Percentiles rank a stretch among this genome's conserved stretches.
phyloP scores from a whole-genome alignment of 2,113 vertebrate species.

The Barnardius zonarius region DNA sequence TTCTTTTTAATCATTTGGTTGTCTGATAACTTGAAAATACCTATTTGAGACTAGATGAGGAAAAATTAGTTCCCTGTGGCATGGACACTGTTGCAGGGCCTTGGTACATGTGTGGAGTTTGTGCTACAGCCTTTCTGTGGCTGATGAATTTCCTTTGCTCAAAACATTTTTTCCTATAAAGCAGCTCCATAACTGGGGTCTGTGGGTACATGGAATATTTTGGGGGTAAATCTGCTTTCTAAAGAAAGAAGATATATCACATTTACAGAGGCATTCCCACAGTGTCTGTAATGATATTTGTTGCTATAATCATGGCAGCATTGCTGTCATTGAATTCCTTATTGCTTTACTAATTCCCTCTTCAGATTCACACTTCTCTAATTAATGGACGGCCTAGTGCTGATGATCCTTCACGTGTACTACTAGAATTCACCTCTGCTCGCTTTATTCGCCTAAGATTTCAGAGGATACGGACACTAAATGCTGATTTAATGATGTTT shows the following conservation, averaged over 20 bases:
- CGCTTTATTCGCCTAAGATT: conserved; percentile 92
- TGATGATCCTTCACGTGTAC: conserved; percentile 86
- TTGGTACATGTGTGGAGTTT: background rate
- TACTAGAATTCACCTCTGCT: conserved; percentile 93
- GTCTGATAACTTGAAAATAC: background rate
- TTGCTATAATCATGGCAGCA: background rate
- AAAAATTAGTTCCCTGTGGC: background rate
- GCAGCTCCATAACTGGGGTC: background rate
- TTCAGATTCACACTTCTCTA: conserved; percentile 93
- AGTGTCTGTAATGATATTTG: background rate
- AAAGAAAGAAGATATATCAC: background rate
- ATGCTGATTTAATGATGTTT: conserved; percentile 97
- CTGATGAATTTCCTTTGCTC: background rate
- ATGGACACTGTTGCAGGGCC: background rate
- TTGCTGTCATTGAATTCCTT: background rate
- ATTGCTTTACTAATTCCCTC: background rate
- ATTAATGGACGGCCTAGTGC: conserved; percentile 96
- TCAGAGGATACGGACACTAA: conserved; percentile 91
- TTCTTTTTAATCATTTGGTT: background rate
- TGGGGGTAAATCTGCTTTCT: background rate
- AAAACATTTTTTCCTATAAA: background rate
- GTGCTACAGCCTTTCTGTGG: background rate
- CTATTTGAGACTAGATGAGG: background rate
- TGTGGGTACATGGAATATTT: background rate
- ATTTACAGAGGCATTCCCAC: background rate